A percentile compares a stretch with the other conserved stretches of the same genome.
phyloP scores from a whole-genome alignment of 2,888 invertebrate species.

The Thysanoteuthis rhombus region DNA sequence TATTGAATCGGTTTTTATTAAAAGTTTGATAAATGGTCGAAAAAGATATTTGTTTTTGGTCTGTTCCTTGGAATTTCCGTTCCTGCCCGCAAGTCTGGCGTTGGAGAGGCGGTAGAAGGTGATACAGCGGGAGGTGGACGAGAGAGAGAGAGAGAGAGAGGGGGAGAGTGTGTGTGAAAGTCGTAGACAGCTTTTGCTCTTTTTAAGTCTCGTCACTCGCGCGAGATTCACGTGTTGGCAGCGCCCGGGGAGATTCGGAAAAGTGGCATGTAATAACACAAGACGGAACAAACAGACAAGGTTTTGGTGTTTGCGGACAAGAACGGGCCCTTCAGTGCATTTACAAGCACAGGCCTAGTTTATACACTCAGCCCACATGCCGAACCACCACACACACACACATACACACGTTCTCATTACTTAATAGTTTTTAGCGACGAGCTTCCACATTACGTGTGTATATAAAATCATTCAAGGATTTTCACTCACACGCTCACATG shows the following conservation, averaged over 20 bases:
- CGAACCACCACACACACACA: neutral
- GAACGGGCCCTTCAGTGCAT: neutral
- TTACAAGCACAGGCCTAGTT: neutral
- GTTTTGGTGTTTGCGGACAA: neutral
- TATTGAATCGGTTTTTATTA: slow-evolving; percentile 12
- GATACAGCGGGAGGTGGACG: neutral
- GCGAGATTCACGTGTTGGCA: slow-evolving; percentile 12
- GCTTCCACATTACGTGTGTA: neutral
- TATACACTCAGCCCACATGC: neutral
- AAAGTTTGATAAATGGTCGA: slow-evolving; percentile 12
- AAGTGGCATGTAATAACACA: neutral
- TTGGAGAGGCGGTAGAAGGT: neutral
- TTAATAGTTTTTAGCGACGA: neutral
- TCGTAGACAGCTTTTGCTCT: too few species aligned
- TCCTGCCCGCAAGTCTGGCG: neutral
- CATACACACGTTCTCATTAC: neutral
- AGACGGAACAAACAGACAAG: slow-evolving; percentile 16
- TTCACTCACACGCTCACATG: too few species aligned
- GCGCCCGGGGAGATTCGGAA: neutral
- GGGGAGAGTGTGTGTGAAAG: neutral
- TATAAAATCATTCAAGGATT: too few species aligned
- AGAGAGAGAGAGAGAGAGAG: neutral
- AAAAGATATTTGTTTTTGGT: slow-evolving; percentile 13
- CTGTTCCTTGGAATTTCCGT: neutral
- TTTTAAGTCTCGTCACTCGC: neutral